Conservation (phyloP, 2,797 vertebrate species). For the Yasuhikotakia modesta region DNA sequence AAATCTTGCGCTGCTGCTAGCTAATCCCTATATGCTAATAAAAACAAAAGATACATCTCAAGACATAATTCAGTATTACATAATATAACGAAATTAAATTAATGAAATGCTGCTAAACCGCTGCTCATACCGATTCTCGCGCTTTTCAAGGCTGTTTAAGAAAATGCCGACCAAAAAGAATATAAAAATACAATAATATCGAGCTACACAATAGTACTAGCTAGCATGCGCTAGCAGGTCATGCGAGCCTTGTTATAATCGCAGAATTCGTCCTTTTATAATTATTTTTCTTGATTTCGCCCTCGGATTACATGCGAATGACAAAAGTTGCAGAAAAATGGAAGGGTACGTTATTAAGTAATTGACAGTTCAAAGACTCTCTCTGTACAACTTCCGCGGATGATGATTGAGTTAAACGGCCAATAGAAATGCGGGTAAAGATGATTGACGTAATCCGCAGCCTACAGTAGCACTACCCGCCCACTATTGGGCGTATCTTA, state of each 20-base stretch:
- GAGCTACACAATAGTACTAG: background rate
- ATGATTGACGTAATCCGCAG: conserved; percentile 31
- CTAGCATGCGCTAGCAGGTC: conserved; percentile 5
- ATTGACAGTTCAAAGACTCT: conserved; percentile 27
- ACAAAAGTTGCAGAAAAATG: background rate
- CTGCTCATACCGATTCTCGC: background rate
- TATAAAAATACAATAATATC: background rate
- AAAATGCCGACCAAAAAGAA: background rate
- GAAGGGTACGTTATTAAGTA: conserved; percentile 15
- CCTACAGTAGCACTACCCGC: background rate
- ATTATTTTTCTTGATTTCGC: background rate
- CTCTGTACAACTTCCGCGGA: conserved; percentile 48
- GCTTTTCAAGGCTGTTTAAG: background rate
- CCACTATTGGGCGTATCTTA: background rate
- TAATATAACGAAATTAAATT: background rate
- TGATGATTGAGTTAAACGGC: background rate
- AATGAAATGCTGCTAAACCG: background rate
- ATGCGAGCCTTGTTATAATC: background rate
- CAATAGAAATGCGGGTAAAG: conserved; percentile 54
- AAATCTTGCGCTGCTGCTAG: conserved; percentile 11
- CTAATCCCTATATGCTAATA: conserved; percentile 34
- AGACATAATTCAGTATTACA: background rate
- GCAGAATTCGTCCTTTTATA: background rate
- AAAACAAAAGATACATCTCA: conserved; percentile 10
- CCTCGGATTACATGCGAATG: background rate